Evolutionary conservation across 2,113 vertebrate genomes (phyloP).

Genomic region (Meriones unguiculatus): DNA sequence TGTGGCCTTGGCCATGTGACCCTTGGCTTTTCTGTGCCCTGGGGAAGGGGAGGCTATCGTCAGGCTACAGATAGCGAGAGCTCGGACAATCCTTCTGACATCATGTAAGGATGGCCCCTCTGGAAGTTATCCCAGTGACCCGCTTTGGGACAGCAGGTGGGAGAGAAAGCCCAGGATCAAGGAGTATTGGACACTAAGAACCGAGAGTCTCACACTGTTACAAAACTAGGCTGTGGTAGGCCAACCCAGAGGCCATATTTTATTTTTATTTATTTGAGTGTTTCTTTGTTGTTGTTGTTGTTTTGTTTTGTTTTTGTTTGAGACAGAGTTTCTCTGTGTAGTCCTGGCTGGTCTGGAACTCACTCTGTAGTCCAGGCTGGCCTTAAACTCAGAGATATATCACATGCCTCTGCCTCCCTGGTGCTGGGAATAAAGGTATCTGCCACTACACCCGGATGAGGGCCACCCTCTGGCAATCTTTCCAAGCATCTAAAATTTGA

Average conservation of each 20-base stretch:
- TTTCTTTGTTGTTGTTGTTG: too few species aligned
- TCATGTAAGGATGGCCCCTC: slow-evolving; percentile 3
- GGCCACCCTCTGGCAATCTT: neutral
- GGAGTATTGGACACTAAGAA: slow-evolving; percentile 14
- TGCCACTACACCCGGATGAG: neutral
- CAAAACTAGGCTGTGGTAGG: slow-evolving; percentile 38
- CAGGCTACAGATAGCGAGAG: slow-evolving; percentile 20
- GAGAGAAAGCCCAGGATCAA: slow-evolving; percentile 27
- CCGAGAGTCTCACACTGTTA: slow-evolving; percentile 31
- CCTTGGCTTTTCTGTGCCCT: slow-evolving; percentile 40
- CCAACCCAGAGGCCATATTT: neutral
- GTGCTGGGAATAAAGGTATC: neutral
- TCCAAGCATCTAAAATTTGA: slow-evolving; percentile 13
- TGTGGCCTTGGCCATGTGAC: slow-evolving; percentile 27
- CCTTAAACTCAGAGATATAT: neutral
- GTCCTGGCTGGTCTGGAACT: neutral
- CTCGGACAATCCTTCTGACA: slow-evolving; percentile 47
- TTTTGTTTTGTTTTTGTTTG: neutral
- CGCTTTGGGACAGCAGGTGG: slow-evolving; percentile 50
- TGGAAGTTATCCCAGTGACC: slow-evolving; percentile 4
- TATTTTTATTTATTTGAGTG: neutral
- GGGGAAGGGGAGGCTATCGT: neutral
- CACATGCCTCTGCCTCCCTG: neutral
- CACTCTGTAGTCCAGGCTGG: neutral
- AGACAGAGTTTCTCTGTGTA: neutral